Percentiles rank a stretch among this genome's conserved stretches.
These are phyloP conservation scores for Amphimedon queenslandica DNA, from an alignment of 37 sponge, comb jelly and placozoan species.

Conservation along the genomic window DNA sequence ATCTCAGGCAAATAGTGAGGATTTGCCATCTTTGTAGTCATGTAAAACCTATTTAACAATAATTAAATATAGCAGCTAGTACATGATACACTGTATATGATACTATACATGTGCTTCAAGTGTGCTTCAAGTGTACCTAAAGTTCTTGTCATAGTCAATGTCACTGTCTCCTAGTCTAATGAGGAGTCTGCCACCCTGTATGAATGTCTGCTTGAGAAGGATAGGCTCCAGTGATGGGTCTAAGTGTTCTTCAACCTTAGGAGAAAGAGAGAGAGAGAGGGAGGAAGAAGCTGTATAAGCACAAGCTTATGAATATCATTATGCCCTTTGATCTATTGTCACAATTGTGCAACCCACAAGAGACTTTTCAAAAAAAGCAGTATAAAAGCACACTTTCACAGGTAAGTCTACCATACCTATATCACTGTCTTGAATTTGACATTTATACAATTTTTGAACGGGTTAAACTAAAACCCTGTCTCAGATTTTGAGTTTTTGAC, in stretches of 20 bases:
- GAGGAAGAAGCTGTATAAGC: neutral
- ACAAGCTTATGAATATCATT: neutral
- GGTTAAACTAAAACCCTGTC: too few species aligned
- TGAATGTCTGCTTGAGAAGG: conserved; percentile 95
- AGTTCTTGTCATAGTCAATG: conserved; percentile 98
- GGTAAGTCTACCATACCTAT: too few species aligned
- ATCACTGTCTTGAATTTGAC: too few species aligned
- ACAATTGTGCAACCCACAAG: neutral
- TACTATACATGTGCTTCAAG: neutral
- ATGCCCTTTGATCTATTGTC: neutral
- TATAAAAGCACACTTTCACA: conserved; percentile 1
- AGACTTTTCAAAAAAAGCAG: neutral
- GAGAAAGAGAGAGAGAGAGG: neutral
- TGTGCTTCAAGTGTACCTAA: conserved; percentile 57
- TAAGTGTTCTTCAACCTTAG: conserved; percentile 84
- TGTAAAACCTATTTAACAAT: conserved; percentile 78
- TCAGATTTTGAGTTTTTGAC: too few species aligned
- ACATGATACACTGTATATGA: neutral
- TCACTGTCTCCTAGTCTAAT: conserved; percentile 98
- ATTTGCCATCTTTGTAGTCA: conserved; percentile 97
- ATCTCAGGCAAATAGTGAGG: conserved; percentile 99
- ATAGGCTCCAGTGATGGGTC: conserved; percentile 98
- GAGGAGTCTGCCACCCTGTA: conserved; percentile 89
- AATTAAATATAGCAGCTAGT: neutral
- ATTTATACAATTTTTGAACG: too few species aligned